Base-by-base conservation (phyloP, 2,797 vertebrate species). In the Clamator glandarius region DNA sequence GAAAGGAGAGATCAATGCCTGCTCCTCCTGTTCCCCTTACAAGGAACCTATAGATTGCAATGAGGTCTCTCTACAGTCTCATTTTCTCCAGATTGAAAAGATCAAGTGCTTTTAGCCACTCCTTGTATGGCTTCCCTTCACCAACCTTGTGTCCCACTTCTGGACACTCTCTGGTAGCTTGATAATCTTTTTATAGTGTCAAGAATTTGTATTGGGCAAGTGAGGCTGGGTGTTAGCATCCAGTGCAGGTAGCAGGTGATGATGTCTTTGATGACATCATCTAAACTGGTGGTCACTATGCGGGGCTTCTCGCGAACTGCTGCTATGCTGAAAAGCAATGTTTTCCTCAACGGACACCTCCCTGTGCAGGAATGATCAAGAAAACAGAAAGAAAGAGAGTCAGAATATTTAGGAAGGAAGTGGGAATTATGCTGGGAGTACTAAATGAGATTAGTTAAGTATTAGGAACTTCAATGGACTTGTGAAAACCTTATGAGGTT, bases 241-340 rank as follows among this genome's bases (percentile, higher is more conserved):
- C 19, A 24, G 31, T 52, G 17, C n/a, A 28, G 51, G 59, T 1
- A 29, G 42, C 29, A 55, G 48, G 62, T 75, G 77, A 70, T 28
- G 44, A 3, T 76, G 31, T 17, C 31, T 79, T 39, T 36, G 70
- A 54, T 76, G 50, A 50, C n/a, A n/a, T n/a, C n/a, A 5, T 12
- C 5, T 7, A 12, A 15, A 2, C 4, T 15, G 28, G 23, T 28
- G 50, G 14, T 51, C 46, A 50, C 9, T 59, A n/a, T 1, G 3
- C 21, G 36, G 16, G 35, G n/a, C 8, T 28, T 51, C 46, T 74
- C 25, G 44, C 2, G 1, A 15, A 9, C 12, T 58, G 23, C 25
- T 18, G 48, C 7, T 0, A 0, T 23, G 9, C 17, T 0, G 0
- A 46, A 13, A 33, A 14, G 16, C 8, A 2, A 14, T 39, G 3